Base-by-base conservation (phyloP, 1,140 invertebrate species). In the Orchestia grillus region DNA sequence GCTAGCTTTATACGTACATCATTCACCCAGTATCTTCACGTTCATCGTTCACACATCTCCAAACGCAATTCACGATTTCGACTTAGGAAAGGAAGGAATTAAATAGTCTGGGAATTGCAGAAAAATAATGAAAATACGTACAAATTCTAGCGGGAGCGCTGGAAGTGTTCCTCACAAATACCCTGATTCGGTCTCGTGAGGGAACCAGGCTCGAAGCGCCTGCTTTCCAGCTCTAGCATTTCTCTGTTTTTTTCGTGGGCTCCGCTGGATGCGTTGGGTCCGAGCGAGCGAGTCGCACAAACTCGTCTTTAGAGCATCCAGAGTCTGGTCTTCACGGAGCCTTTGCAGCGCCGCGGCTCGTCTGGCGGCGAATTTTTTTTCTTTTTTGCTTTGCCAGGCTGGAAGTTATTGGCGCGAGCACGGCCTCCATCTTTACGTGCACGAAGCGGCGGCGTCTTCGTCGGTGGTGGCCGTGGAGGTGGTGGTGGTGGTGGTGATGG, bases 321-420 rank as follows among this genome's bases (percentile, higher is more conserved):
- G 44, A 94, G 92, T 94, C 92, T 94, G 92, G 92, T 94, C 92
- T 94, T 94, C 92, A 94, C 92, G 92, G 92, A 94, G 92, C 92
- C 92, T 94, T 94, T 94, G 92, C 43, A 94, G 44, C 92, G 92
- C 43, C 41, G 44, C 92, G 92, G 44, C 92, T 94, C 92, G 92
- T 94, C 92, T 94, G 92, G 92, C 92, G 41, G 43, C 36, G 92
- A 94, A 40, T 94, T 94, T 94, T 94, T 94, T 94, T 94, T 91
- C 88, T 44, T 91, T 91, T 44, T 44, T 91, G 41, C 92, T 40
- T 94, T 94, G 92, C 92, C 92, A 94, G 92, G 44, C 43, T n/a
- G 62, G 43, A 94, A 94, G 92, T 94, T 94, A 94, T 94, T 94
- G 92, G 92, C 92, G 92, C 92, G 92, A 44, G 92, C 43, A 44